These are phyloP conservation scores for Cheirogaleus medius DNA, from an alignment of 2,113 vertebrate species.

Conservation along the genomic window DNA sequence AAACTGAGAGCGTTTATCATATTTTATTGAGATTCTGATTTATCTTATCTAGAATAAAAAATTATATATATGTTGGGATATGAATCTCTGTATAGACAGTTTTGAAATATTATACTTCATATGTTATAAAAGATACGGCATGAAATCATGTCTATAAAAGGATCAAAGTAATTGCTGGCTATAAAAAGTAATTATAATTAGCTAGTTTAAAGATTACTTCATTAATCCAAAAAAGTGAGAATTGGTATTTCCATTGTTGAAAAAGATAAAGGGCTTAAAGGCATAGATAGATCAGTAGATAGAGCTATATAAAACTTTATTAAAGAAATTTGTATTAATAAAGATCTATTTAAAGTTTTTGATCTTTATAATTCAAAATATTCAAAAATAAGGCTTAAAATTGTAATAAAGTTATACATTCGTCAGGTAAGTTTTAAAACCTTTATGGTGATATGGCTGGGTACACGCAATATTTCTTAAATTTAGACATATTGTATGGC, in stretches of 20 bases:
- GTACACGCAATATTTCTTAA: not conserved
- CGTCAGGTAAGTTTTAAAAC: constrained; percentile 21
- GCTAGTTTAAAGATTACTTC: not conserved
- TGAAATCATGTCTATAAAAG: not conserved
- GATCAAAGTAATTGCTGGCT: not conserved
- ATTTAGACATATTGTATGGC: not conserved
- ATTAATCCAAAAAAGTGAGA: not conserved
- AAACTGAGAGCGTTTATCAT: not conserved
- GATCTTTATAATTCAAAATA: not conserved
- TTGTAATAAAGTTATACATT: not conserved
- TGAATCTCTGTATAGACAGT: not conserved
- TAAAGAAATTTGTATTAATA: not conserved
- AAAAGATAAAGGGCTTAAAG: not conserved
- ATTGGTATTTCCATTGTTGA: not conserved
- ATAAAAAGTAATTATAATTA: constrained; percentile 19
- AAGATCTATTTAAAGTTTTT: not conserved
- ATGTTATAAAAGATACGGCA: not conserved
- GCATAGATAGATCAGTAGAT: not conserved
- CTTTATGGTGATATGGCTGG: not conserved
- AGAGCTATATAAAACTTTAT: not conserved
- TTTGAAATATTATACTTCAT: not conserved
- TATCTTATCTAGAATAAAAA: not conserved
- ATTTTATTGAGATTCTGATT: not conserved
- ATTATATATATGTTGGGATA: not conserved
- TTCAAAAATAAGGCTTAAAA: constrained; percentile 8